A percentile compares a stretch with the other conserved stretches of the same genome.
These are phyloP conservation scores for human DNA, from an alignment of 2,113 vertebrate species.

Conservation along the genomic window GRCh38 chr9:79016501-79017000, in stretches of 20 bases:
- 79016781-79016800: background rate
- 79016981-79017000: background rate
- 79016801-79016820: background rate
- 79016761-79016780: background rate
- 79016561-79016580: background rate
- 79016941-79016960: background rate
- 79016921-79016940: background rate
- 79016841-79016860: background rate
- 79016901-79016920: background rate
- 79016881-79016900: background rate
- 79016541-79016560: background rate
- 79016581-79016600: background rate
- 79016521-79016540: background rate
- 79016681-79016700: background rate
- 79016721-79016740: background rate
- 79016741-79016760: background rate
- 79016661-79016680: background rate
- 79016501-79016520: background rate
- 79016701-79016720: background rate
- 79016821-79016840: background rate
- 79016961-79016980: background rate
- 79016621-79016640: background rate
- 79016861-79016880: background rate
- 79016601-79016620: background rate
- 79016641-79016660: background rate